Evolutionary conservation across 1,140 invertebrate genomes (phyloP), one percentile per base, ranked within the genome.

Genomic region (Spodoptera litura): DNA sequence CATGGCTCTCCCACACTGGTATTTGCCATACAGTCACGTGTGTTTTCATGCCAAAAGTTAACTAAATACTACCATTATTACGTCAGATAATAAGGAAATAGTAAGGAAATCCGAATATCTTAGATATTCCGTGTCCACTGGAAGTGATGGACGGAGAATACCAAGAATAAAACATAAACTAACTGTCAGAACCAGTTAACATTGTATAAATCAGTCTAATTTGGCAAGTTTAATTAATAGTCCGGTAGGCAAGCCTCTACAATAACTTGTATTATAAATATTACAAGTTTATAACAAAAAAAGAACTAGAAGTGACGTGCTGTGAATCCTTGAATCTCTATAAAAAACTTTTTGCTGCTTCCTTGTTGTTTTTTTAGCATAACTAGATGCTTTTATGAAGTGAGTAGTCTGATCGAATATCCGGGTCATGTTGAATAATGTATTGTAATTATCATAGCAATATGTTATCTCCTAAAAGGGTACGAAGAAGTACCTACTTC

Each of bases 291-390:
- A 51, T n/a, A 56, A 52, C 68, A 74, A 68, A 80, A 79, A 64
- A 49, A 73, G 74, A 68, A 25, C n/a, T 52, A n/a, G 20, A 64
- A 72, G 68, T 83, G 52, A 70, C 81, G 76, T 73, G 64, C 49
- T 38, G 79, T 64, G 79, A 79, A 84, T 84, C 81, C 78, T 81
- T 82, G 78, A 73, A 76, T 66, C 55, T 44, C 27, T 61, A 82
- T 79, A 81, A 79, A 84, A 82, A 82, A 79, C 72, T 79, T 86
- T 85, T 82, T 81, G 82, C 80, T 79, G 82, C 79, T 82, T 78
- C 81, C 82, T 86, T 66, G 78, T 81, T 80, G 58, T 81, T 85
- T 86, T 44, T 83, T 86, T 86, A 71, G 66, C 66, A 78, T 80
- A 80, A 74, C 61, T 78, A 62, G 64, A 77, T 64, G 70, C 68